Conservation (phyloP, 2,888 invertebrate genomes). For the Augochlorella aurata region DNA sequence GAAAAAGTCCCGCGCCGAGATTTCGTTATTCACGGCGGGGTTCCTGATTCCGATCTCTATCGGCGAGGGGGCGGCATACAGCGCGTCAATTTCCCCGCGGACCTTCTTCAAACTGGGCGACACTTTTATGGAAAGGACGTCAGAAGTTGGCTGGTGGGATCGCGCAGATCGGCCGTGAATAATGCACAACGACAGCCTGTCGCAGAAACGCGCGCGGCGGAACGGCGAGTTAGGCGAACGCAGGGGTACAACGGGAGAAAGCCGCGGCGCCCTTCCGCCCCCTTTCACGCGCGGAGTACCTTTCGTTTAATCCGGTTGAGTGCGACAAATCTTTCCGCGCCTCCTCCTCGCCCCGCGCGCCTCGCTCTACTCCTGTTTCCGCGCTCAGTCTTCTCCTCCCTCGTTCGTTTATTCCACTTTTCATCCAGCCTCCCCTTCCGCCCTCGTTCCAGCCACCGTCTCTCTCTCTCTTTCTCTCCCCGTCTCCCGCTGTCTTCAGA, state of each 20-base stretch:
- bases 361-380: constrained; percentile 18
- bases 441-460: background rate
- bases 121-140: constrained; percentile 55
- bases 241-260: background rate
- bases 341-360: background rate
- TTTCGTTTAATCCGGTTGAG: constrained; percentile 66
- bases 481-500: background rate
- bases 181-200: constrained; percentile 53
- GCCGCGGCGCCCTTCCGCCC: constrained; percentile 15
- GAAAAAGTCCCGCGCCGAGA: background rate
- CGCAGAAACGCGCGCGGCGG: background rate
- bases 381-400: background rate
- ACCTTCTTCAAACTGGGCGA: constrained; percentile 49
- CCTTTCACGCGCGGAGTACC: constrained; percentile 41
- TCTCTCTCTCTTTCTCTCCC: background rate
- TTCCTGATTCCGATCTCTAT: background rate
- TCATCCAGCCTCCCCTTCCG: background rate
- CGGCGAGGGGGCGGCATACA: background rate
- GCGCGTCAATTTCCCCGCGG: constrained; percentile 20
- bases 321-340: constrained; percentile 62
- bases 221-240: background rate
- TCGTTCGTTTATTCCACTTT: background rate
- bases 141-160: constrained; percentile 36
- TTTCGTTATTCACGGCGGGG: background rate
- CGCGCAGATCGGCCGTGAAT: constrained; percentile 58